Conservation (phyloP, 2,797 vertebrate species). For the Mionectes olivaceus region DNA sequence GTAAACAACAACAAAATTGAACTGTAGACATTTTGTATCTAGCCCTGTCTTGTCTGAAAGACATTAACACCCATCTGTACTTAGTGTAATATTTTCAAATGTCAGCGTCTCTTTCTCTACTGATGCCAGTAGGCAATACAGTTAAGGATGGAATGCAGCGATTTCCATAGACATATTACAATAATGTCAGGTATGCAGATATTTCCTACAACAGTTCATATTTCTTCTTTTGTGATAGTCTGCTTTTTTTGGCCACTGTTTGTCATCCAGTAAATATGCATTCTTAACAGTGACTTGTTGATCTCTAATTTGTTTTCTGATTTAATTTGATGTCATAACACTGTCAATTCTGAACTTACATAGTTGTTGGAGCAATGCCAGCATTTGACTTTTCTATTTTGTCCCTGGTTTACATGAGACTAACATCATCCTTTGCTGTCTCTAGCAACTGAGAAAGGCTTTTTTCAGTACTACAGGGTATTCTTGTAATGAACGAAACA, state of each 20-base stretch:
- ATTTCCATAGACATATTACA: not conserved
- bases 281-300: not conserved
- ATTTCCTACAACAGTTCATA: not conserved
- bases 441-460: not conserved
- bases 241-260: not conserved
- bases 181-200: not conserved
- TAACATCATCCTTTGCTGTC: not conserved
- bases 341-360: not conserved
- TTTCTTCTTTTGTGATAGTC: not conserved
- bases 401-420: not conserved
- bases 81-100: conserved; percentile 13
- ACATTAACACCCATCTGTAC: not conserved
- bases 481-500: not conserved
- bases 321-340: not conserved
- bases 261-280: not conserved
- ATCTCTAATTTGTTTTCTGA: not conserved
- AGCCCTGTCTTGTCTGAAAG: not conserved
- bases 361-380: not conserved
- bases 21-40: not conserved
- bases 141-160: not conserved
- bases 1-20: conserved; percentile 13
- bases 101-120: not conserved
- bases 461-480: not conserved
- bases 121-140: not conserved
- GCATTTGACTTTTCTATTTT: not conserved